Evolutionary conservation across 1,140 invertebrate genomes (phyloP).

Genomic region (Mylabris phalerata): DNA sequence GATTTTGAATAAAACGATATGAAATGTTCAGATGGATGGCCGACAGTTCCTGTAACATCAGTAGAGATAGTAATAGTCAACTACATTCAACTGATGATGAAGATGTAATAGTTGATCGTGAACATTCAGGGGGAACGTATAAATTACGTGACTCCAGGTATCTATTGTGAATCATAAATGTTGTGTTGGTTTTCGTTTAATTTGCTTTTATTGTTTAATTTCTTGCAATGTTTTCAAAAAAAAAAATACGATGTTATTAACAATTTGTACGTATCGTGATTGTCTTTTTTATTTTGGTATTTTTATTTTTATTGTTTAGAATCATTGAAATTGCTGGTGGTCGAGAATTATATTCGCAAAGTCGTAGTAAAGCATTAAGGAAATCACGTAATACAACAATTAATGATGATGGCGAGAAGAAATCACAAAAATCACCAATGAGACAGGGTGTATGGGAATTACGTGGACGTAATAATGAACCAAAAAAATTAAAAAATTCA

Average conservation of each 20-base stretch:
- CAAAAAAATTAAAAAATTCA: constrained; percentile 45
- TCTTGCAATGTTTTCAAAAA: not conserved
- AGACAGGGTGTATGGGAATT: constrained; percentile 57
- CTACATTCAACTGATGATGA: constrained; percentile 40
- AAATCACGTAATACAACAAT: constrained; percentile 57
- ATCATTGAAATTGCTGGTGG: constrained; percentile 86
- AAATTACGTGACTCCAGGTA: constrained; percentile 44
- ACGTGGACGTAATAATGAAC: constrained; percentile 50
- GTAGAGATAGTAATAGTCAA: constrained; percentile 35
- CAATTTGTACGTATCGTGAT: no score
- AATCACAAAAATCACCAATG: constrained; percentile 51
- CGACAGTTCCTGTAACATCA: constrained; percentile 38
- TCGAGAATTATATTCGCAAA: constrained; percentile 77
- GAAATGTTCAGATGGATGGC: constrained; percentile 33
- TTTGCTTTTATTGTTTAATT: not conserved
- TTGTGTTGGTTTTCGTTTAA: not conserved
- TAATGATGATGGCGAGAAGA: constrained; percentile 47
- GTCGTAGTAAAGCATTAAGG: constrained; percentile 67
- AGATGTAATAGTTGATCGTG: constrained; percentile 38
- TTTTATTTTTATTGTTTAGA: constrained; percentile 45
- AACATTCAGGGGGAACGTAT: constrained; percentile 41
- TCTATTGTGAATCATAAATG: not conserved
- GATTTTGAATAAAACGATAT: constrained; percentile 3
- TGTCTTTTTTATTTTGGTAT: not conserved
- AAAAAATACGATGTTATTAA: no score